Evolutionary conservation across 2,797 vertebrate genomes (phyloP).

Genomic region (Stomatorhinus walkeri): DNA sequence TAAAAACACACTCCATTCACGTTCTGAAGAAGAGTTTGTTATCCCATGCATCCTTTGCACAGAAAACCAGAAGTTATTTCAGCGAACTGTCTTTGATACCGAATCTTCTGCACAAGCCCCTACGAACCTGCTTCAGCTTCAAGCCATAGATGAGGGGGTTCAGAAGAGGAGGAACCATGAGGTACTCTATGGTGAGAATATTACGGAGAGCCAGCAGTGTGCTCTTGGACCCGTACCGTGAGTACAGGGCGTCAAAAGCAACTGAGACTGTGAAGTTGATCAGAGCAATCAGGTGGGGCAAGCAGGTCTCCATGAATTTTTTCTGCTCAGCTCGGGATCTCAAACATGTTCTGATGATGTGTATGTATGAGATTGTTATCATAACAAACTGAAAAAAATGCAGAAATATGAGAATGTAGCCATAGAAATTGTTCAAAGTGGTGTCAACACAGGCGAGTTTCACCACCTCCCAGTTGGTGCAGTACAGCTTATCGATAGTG

Average conservation of each 20-base stretch:
- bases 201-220: conserved; percentile 34
- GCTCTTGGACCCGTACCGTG: conserved; percentile 36
- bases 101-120: background rate
- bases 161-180: conserved; percentile 43
- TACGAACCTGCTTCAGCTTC: background rate
- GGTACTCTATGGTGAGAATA: conserved; percentile 44
- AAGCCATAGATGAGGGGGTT: background rate
- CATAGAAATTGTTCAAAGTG: conserved; percentile 42
- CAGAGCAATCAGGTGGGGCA: conserved; percentile 43
- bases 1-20: background rate
- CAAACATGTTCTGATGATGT: conserved; percentile 40
- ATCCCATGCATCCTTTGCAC: background rate
- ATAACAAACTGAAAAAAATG: conserved; percentile 32
- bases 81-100: background rate
- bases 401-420: conserved; percentile 34
- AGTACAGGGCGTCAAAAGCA: conserved; percentile 43
- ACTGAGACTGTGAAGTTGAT: conserved; percentile 34
- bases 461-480: conserved; percentile 45
- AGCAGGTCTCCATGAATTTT: conserved; percentile 44
- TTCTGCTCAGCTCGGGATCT: conserved; percentile 21
- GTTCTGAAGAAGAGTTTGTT: background rate
- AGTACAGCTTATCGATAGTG: conserved; percentile 44
- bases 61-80: background rate
- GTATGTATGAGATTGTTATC: conserved; percentile 47
- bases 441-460: conserved; percentile 42